Percentiles rank a stretch among this genome's conserved stretches.
Evolutionary conservation across 2,797 vertebrate genomes (phyloP).

Genomic region (Chloroceryle amazona): DNA sequence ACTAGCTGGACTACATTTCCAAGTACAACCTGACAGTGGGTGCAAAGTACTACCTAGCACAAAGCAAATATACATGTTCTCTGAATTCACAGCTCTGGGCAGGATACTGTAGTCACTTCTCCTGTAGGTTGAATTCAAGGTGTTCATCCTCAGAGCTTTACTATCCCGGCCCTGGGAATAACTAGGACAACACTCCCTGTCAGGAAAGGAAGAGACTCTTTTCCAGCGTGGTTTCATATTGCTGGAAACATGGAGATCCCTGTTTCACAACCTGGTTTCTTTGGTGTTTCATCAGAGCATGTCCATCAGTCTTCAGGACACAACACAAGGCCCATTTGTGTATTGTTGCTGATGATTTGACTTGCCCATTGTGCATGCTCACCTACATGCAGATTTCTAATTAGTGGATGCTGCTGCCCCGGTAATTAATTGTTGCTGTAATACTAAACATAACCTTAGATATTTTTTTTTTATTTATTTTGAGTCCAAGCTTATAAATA

Average conservation of each 20-base stretch:
- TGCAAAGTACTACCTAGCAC: not conserved
- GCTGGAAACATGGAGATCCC: not conserved
- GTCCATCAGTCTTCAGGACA: not conserved
- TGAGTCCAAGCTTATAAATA: not conserved
- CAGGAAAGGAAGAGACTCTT: not conserved
- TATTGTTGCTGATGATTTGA: not conserved
- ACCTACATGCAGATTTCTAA: not conserved
- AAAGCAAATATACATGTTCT: not conserved
- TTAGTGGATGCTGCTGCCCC: not conserved
- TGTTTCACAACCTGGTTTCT: not conserved
- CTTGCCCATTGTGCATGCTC: not conserved
- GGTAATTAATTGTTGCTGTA: not conserved
- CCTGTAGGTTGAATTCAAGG: not conserved
- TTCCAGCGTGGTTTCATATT: not conserved
- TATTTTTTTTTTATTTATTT: not conserved
- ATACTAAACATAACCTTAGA: not conserved
- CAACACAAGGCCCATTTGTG: not conserved
- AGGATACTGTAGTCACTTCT: not conserved
- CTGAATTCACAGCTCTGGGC: not conserved
- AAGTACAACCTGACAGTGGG: not conserved
- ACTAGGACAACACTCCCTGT: not conserved
- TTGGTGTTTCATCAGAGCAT: not conserved
- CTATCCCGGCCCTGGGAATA: not conserved
- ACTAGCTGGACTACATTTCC: not conserved
- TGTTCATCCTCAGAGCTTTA: not conserved